Evolutionary conservation across 2,113 vertebrate species (phyloP).

Genomic region (Anhinga rufa): DNA sequence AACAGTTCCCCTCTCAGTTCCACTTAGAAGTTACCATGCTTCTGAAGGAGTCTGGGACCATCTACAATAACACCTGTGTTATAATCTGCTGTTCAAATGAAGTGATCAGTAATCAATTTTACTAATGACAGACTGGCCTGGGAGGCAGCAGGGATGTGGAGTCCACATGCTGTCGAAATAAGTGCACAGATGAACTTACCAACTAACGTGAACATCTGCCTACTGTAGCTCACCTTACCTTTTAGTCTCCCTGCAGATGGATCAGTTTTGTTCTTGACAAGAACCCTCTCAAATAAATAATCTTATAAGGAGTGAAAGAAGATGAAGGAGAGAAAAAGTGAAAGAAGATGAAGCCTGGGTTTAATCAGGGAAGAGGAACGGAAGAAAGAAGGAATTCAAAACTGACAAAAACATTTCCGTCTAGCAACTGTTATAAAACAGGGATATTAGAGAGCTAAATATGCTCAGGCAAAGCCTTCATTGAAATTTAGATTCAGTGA

Average conservation of each 20-base stretch:
- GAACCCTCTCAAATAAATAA: neutral
- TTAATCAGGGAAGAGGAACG: neutral
- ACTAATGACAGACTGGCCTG: neutral
- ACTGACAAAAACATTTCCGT: neutral
- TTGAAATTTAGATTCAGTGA: constrained; percentile 48
- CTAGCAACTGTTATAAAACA: constrained; percentile 13
- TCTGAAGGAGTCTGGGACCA: neutral
- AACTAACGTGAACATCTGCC: neutral
- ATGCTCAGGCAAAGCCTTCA: constrained; percentile 6
- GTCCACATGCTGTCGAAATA: fast-evolving
- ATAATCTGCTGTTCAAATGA: neutral
- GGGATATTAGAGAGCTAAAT: constrained; percentile 4
- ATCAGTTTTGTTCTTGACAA: neutral
- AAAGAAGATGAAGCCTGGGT: neutral
- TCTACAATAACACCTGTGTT: neutral
- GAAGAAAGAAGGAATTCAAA: neutral
- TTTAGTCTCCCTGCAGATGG: neutral
- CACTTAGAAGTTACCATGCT: neutral
- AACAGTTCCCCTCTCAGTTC: neutral
- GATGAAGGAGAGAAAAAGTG: neutral
- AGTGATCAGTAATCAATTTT: neutral
- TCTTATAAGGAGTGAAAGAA: neutral
- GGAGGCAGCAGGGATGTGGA: neutral
- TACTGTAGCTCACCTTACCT: neutral
- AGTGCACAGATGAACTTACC: neutral